These are phyloP conservation scores for Pseudochromis fuscus DNA, from an alignment of 2,797 vertebrate genomes.

Conservation along the genomic window DNA sequence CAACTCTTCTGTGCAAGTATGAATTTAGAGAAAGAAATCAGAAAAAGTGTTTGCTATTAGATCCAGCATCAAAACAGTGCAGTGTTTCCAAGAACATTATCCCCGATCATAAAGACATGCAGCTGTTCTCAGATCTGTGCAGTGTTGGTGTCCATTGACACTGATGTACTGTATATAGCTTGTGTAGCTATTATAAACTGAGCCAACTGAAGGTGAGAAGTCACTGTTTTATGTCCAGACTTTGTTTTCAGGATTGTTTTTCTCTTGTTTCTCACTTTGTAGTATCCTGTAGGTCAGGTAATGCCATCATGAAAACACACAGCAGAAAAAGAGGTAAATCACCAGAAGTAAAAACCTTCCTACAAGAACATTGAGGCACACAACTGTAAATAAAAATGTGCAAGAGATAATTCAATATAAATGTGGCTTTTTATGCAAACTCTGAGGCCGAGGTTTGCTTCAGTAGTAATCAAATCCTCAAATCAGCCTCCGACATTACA, in stretches of 20 bases:
- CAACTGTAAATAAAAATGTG: neutral
- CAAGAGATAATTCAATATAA: neutral
- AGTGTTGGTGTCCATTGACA: neutral
- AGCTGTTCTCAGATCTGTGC: neutral
- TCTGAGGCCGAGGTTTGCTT: neutral
- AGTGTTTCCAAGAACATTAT: slow-evolving; percentile 1
- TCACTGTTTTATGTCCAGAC: neutral
- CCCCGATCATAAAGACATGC: neutral
- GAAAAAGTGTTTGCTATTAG: neutral
- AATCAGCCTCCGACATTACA: neutral
- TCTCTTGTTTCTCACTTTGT: neutral
- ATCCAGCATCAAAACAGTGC: neutral
- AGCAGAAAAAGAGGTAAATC: neutral
- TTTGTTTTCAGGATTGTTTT: neutral
- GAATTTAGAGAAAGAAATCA: neutral
- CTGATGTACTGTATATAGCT: neutral
- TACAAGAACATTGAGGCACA: neutral
- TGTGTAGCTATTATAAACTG: slow-evolving; percentile 3
- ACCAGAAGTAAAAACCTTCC: neutral
- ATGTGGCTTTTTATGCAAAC: neutral
- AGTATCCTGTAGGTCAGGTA: neutral
- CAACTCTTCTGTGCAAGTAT: neutral
- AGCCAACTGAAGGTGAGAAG: slow-evolving; percentile 24
- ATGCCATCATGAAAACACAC: neutral
- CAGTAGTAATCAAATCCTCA: neutral